Evolutionary conservation across 2,797 vertebrate species (phyloP).

Genomic region (Xenops minutus): DNA sequence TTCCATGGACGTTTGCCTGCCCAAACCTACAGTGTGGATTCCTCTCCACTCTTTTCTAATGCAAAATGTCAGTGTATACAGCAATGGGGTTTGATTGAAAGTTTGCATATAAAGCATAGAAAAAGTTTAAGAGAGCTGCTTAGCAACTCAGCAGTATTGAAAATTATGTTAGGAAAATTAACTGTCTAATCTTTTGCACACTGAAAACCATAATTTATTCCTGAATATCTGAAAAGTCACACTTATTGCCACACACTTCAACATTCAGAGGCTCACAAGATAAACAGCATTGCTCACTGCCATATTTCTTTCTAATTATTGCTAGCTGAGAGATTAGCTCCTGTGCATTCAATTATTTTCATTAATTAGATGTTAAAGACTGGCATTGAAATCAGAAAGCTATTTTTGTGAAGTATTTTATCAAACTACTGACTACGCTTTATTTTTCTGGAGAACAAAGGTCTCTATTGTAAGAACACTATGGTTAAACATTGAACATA

Average conservation of each 20-base stretch:
- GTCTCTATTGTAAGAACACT: neutral
- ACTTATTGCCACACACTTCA: neutral
- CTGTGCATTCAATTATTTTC: neutral
- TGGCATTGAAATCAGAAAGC: neutral
- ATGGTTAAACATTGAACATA: neutral
- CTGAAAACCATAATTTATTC: neutral
- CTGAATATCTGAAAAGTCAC: neutral
- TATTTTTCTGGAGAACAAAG: slow-evolving; percentile 2
- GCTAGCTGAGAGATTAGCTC: neutral
- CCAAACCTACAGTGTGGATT: neutral
- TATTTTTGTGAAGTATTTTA: neutral
- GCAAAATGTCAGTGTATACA: neutral
- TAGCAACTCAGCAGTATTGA: neutral
- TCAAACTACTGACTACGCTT: neutral
- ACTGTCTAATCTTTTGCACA: neutral
- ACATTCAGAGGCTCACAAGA: neutral
- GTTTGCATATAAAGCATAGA: neutral
- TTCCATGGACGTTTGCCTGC: neutral
- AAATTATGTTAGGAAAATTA: neutral
- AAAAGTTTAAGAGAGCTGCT: neutral
- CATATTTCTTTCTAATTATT: neutral
- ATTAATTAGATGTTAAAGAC: slow-evolving; percentile 21
- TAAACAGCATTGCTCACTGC: neutral
- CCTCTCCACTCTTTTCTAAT: neutral
- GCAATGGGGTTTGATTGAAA: neutral